Conservation (phyloP, 2,797 vertebrate genomes). For the Euthynnus affinis region DNA sequence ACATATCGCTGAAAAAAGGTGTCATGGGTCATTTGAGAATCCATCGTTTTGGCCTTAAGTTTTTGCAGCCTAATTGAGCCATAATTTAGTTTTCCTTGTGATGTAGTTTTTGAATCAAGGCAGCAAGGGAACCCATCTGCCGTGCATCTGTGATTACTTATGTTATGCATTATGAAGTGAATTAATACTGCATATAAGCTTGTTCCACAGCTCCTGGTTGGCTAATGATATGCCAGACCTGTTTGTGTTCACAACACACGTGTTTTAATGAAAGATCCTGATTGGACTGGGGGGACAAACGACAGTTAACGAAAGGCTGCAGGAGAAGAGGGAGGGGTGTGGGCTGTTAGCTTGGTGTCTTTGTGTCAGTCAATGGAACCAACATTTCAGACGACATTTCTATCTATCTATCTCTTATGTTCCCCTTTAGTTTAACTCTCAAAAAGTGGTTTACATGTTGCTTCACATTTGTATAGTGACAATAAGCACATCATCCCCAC, state of each 20-base stretch:
- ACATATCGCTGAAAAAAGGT: not conserved
- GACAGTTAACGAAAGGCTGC: not conserved
- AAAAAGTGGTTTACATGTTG: not conserved
- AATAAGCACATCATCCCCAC: too few relatives aligned
- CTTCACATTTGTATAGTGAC: not conserved
- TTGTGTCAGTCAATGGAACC: not conserved
- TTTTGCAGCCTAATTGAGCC: slow-evolving; percentile 32
- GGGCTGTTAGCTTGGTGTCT: slow-evolving; percentile 4
- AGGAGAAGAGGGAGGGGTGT: not conserved
- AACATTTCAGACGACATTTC: too few relatives aligned
- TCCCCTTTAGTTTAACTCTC: too few relatives aligned
- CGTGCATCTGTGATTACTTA: slow-evolving; percentile 37
- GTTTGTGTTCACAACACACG: not conserved
- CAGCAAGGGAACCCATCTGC: slow-evolving; percentile 43
- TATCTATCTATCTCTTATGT: too few relatives aligned
- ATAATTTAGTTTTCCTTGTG: slow-evolving; percentile 35
- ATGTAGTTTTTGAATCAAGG: slow-evolving; percentile 33
- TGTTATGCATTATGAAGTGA: slow-evolving; percentile 24
- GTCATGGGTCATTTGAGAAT: slow-evolving; percentile 18
- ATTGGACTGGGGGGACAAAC: slow-evolving; percentile 26
- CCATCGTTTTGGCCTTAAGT: not conserved
- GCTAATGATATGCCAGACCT: slow-evolving; percentile 17
- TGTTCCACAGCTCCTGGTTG: not conserved
- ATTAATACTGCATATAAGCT: slow-evolving; percentile 36
- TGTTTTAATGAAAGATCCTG: slow-evolving; percentile 7